Base-by-base conservation (phyloP, 2,888 invertebrate genomes). In the Cordylochernes scorpioides region DNA sequence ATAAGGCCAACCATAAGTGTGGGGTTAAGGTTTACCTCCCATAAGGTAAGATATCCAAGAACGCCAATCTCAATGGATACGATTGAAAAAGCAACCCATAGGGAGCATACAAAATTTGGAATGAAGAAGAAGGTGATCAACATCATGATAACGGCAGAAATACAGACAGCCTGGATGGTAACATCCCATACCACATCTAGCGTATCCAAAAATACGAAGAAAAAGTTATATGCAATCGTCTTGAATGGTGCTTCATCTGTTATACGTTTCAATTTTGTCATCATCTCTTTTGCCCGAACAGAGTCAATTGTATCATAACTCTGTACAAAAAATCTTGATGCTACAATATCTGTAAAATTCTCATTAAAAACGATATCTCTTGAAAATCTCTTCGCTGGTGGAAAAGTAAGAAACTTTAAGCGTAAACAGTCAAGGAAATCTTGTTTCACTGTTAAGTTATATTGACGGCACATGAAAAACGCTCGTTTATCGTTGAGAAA, bases 1-100 rank as follows among this genome's bases (percentile, higher is more conserved):
- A 88, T 86, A 29, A 88, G 60, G 49, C 86, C 86, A 37, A 88
- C 84, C 86, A 88, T 86, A 1, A 84, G 84, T 45, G 88, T 86
- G 1, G 80, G 78, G 52, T 84, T 82, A 30, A 88, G 59, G 48
- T 80, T 82, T 5, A 88, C 84, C 44, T 71, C 71, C 88, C 88
- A 88, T 17, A 84, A 58, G 0, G 84, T 74, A 86, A 88, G 88
- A 59, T 82, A 88, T 5, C 88, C 88, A 3, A 82, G 71, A 1
- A 88, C 86, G 3, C 88, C 86, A 8, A 72, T 58, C 53, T 86
- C 86, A 42, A 88, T 86, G 8, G 84, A 84, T 33, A 84, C 68
- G 34, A 86, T 84, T 44, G 82, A 80, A 48, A 86, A 71, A 3
- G 84, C 82, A 1, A 88, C 84, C 86, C 86, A 88, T 5, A 88